These are phyloP conservation scores for Carettochelys insculpta DNA, from an alignment of 2,113 vertebrate species.

Conservation along the genomic window DNA sequence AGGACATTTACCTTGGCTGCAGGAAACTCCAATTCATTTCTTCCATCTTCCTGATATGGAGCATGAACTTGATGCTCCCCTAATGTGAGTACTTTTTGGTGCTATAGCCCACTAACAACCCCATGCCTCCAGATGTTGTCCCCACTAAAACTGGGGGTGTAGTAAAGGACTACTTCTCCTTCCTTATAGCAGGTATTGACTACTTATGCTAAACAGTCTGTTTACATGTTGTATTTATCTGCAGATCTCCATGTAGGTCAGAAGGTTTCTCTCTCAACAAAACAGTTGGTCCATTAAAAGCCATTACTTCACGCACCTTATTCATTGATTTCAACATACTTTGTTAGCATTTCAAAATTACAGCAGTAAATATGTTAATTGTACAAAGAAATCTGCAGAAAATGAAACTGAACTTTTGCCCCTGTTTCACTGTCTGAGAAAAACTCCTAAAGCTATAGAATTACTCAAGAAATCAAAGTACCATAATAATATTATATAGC, in stretches of 20 bases:
- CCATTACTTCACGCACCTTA: neutral
- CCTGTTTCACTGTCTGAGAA: neutral
- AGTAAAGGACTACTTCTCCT: neutral
- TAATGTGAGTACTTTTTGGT: neutral
- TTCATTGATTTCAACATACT: neutral
- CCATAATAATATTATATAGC: neutral
- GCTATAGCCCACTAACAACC: neutral
- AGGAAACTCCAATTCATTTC: neutral
- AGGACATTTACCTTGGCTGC: neutral
- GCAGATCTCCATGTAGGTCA: neutral
- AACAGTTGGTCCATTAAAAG: neutral
- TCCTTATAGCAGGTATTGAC: neutral
- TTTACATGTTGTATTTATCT: neutral
- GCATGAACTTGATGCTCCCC: neutral
- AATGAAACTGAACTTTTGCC: neutral
- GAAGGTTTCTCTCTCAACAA: neutral
- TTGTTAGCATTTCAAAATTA: neutral
- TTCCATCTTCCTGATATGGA: neutral
- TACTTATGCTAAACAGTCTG: neutral
- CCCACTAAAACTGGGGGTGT: too few species aligned
- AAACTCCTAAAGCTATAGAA: constrained; percentile 8
- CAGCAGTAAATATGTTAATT: neutral
- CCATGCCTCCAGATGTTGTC: neutral
- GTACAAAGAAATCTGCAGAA: constrained; percentile 1
- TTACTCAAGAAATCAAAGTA: neutral